Base-by-base conservation (phyloP, 2,888 invertebrate species). In the Epinotia brunnichana region DNA sequence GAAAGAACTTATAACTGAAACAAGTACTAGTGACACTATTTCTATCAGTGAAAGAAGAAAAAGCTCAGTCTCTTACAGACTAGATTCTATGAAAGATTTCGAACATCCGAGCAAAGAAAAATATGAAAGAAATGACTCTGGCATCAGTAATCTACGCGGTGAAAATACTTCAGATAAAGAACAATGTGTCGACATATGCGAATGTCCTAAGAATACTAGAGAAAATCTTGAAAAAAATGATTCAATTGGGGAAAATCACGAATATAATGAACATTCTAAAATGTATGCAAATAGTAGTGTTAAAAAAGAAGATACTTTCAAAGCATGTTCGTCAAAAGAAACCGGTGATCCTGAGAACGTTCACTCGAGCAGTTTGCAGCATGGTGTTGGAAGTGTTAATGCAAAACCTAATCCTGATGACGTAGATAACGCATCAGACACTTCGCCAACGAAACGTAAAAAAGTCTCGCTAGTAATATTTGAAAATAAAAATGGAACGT, bases 291-390 rank as follows among this genome's bases (percentile, higher is more conserved):
- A 24, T 48, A 24, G 1, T 13, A 61, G 1, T 10, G n/a, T 44
- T 17, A 24, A 51, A 11, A 29, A 17, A 29, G 44, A 61, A 21
- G n/a, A 48, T 29, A 15, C 1, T 15, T 11, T 56, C 2, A 56
- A 24, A n/a, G 5, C 48, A 7, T 48, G 48, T 56, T 54, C 21
- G 4, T n/a, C 39, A 56, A 66, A 24, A 66, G 19, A 66, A 39
- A 21, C 2, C 0, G n/a, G 17, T 35, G 39, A 66, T 21, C 19
- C 5, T 15, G 48, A 21, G 2, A 29, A 62, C 19, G 41, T 15
- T 21, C 2, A 4, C 17, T 35, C 17, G 9, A 39, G 5, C 21
- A 56, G 11, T 21, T 15, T 21, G 44, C 15, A 7, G 13, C 39
- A 64, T 15, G n/a, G n/a, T 9, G n/a, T 54, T 21, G 54, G 19